phyloP scores from a whole-genome alignment of 2,113 vertebrate genomes.

The Petaurus breviceps region DNA sequence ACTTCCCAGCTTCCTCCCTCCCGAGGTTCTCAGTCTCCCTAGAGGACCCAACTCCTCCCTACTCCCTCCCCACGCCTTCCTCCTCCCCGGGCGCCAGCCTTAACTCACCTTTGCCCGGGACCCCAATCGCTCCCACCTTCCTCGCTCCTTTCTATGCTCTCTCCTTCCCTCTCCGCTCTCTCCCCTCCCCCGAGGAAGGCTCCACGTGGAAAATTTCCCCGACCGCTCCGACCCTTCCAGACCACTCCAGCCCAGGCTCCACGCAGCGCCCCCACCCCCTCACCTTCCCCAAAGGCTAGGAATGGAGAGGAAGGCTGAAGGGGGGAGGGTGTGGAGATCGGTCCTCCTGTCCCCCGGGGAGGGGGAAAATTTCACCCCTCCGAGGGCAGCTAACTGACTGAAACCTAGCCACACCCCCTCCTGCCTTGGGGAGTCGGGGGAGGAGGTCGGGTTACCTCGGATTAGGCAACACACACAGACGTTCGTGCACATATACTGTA shows the following conservation, averaged over 20 bases:
- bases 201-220: background rate
- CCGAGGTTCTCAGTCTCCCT: background rate
- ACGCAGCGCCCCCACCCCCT: background rate
- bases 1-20: background rate
- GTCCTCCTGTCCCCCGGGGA: background rate
- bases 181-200: background rate
- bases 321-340: too few relatives aligned
- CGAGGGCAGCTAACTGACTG: background rate
- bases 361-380: background rate
- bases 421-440: background rate
- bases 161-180: background rate
- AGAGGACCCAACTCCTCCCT: background rate
- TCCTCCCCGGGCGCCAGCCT: constrained; percentile 22
- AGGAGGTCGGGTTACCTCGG: background rate
- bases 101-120: background rate
- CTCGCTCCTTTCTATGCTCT: background rate
- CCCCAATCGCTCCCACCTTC: background rate
- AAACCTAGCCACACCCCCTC: background rate
- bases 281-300: background rate
- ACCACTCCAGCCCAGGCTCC: background rate
- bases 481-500: too few relatives aligned
- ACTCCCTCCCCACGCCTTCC: background rate
- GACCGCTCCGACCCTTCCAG: background rate
- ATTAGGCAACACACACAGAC: background rate
- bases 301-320: background rate